phyloP scores from a whole-genome alignment of 1,140 invertebrate species.

The Phymastichus coffea region DNA sequence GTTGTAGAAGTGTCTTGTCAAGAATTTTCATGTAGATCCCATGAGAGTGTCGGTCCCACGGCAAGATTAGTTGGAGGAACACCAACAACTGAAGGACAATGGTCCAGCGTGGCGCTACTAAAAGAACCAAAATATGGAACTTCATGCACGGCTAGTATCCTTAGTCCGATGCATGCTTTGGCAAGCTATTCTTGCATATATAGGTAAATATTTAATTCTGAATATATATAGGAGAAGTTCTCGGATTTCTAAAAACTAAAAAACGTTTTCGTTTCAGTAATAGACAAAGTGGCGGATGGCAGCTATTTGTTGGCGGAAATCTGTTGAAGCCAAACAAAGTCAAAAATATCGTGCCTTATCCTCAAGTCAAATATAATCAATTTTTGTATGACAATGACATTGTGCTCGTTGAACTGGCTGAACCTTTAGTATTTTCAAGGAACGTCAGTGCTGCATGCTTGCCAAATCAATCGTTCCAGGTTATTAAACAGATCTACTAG shows the following conservation, averaged over 20 bases:
- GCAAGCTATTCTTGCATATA: conserved; percentile 62
- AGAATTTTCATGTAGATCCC: conserved; percentile 59
- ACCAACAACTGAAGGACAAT: conserved; percentile 55
- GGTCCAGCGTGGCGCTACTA: conserved; percentile 60
- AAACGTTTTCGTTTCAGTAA: conserved; percentile 40
- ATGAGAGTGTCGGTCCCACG: conserved; percentile 46
- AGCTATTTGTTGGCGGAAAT: conserved; percentile 55
- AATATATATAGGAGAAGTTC: too few species aligned
- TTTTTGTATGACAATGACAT: conserved; percentile 64
- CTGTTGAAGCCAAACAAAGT: conserved; percentile 43
- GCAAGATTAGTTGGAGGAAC: conserved; percentile 58
- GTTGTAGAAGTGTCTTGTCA: conserved; percentile 61
- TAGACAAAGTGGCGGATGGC: conserved; percentile 46
- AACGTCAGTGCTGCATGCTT: conserved; percentile 63
- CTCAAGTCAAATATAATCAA: conserved; percentile 63
- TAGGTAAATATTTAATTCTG: conserved; percentile 44
- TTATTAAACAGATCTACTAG: conserved; percentile 30
- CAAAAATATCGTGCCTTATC: conserved; percentile 59
- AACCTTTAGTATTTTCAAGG: conserved; percentile 57
- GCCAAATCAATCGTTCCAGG: conserved; percentile 53
- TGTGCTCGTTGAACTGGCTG: conserved; percentile 57
- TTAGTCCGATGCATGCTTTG: conserved; percentile 61
- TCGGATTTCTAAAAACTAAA: background rate
- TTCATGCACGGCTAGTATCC: conserved; percentile 61
- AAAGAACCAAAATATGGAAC: conserved; percentile 57